Conservation (phyloP, 2,797 vertebrate genomes). For the Crypturellus tataupa region DNA sequence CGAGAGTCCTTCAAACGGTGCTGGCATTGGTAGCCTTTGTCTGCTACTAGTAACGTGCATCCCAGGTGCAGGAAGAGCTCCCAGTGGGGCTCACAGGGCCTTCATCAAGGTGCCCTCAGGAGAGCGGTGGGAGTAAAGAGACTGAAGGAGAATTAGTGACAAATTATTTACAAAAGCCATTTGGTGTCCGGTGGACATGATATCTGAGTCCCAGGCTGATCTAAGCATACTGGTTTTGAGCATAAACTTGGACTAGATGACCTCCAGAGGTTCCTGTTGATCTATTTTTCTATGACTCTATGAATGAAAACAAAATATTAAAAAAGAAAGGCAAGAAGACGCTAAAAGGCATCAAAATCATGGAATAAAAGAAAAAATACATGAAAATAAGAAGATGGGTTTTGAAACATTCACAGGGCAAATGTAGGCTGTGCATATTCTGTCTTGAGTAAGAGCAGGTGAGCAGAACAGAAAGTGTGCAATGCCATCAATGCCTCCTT, state of each 20-base stretch:
- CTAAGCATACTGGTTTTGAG: not conserved
- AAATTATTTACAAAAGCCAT: not conserved
- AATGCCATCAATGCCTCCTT: not conserved
- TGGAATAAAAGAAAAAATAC: not conserved
- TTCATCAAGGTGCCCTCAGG: rapidly evolving
- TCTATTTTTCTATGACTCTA: rapidly evolving
- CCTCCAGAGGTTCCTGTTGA: not conserved
- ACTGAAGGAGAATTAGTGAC: rapidly evolving
- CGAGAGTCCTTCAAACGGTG: rapidly evolving
- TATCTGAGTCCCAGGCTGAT: not conserved
- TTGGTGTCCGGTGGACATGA: not conserved
- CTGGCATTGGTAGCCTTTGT: too few species aligned
- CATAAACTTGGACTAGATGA: not conserved
- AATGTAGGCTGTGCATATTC: not conserved
- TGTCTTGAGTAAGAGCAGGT: rapidly evolving
- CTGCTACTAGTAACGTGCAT: too few species aligned
- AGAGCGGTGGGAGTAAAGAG: rapidly evolving
- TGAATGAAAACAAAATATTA: not conserved
- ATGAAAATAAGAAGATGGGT: not conserved
- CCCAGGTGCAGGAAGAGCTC: too few species aligned
- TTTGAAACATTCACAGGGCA: not conserved
- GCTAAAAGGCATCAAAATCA: not conserved
- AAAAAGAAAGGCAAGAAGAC: not conserved
- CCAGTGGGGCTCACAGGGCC: not conserved
- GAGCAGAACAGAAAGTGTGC: not conserved